phyloP scores from a whole-genome alignment of 2,797 vertebrate species.

The Myripristis murdjan region DNA sequence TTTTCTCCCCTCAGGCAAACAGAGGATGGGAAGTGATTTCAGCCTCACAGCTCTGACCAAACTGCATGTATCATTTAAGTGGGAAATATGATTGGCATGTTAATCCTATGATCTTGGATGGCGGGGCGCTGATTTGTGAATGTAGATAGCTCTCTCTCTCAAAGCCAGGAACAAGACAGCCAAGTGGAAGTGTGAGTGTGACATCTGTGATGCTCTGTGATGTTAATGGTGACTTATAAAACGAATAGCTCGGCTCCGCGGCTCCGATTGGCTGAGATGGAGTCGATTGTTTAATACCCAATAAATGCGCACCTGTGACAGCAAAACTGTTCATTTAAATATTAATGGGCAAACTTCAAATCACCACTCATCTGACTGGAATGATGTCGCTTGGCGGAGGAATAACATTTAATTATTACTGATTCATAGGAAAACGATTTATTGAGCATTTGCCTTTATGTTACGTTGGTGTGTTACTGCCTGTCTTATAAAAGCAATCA shows the following conservation, averaged over 20 bases:
- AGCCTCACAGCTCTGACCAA: constrained; percentile 6
- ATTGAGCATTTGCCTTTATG: background rate
- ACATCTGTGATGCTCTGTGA: constrained; percentile 52
- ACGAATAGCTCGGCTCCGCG: constrained; percentile 37
- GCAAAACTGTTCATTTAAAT: constrained; percentile 66
- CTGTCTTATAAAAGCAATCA: constrained; percentile 26
- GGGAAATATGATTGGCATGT: constrained; percentile 20
- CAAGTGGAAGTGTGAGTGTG: constrained; percentile 50
- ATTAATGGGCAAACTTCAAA: constrained; percentile 51
- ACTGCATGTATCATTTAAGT: constrained; percentile 5
- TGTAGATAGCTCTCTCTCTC: background rate
- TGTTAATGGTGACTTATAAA: constrained; percentile 63
- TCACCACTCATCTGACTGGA: background rate
- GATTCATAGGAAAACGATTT: background rate
- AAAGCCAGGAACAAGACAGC: constrained; percentile 1
- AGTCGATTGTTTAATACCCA: constrained; percentile 55
- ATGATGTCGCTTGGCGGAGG: constrained; percentile 30
- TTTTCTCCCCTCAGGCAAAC: constrained; percentile 10
- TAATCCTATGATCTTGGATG: background rate
- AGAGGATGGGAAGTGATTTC: background rate
- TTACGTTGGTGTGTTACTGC: background rate
- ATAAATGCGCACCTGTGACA: constrained; percentile 70
- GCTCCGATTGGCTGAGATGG: constrained; percentile 53
- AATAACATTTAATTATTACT: background rate
- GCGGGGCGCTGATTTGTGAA: constrained; percentile 33